phyloP scores from a whole-genome alignment of 2,888 invertebrate genomes.

The Ophion obscuratus region DNA sequence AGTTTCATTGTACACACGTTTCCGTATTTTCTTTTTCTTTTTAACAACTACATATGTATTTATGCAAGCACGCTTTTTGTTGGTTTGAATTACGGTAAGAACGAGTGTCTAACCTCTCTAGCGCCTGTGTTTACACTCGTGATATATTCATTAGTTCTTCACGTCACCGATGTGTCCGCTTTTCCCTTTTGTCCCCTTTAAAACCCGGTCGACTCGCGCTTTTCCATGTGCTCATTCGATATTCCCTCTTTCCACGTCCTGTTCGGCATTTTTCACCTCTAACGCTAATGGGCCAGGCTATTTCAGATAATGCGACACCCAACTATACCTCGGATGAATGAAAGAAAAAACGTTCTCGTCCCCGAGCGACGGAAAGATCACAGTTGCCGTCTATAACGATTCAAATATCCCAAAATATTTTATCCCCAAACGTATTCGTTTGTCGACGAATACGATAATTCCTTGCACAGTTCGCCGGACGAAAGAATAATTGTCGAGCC shows the following conservation, averaged over 20 bases:
- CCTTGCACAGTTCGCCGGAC: not conserved
- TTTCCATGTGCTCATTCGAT: not conserved
- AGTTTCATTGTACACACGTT: conserved; percentile 57
- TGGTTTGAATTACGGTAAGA: conserved; percentile 37
- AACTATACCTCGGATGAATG: not conserved
- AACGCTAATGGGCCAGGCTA: not conserved
- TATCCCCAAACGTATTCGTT: no score
- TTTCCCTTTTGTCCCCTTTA: not conserved
- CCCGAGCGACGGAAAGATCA: not conserved
- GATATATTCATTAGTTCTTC: not conserved
- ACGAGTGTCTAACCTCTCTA: conserved; percentile 30
- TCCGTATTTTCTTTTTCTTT: conserved; percentile 8
- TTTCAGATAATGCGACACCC: not conserved
- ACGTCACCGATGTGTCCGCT: not conserved
- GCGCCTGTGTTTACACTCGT: conserved; percentile 2
- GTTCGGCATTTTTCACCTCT: not conserved
- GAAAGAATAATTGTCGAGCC: not conserved
- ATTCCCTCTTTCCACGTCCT: not conserved
- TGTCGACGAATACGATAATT: no score
- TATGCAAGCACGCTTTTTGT: conserved; percentile 30
- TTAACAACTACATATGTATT: conserved; percentile 33
- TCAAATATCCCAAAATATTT: no score
- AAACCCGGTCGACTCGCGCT: not conserved
- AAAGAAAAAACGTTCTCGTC: not conserved
- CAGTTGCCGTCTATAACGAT: not conserved